phyloP scores from a whole-genome alignment of 2,113 vertebrate genomes.

The Rhombomys opimus region DNA sequence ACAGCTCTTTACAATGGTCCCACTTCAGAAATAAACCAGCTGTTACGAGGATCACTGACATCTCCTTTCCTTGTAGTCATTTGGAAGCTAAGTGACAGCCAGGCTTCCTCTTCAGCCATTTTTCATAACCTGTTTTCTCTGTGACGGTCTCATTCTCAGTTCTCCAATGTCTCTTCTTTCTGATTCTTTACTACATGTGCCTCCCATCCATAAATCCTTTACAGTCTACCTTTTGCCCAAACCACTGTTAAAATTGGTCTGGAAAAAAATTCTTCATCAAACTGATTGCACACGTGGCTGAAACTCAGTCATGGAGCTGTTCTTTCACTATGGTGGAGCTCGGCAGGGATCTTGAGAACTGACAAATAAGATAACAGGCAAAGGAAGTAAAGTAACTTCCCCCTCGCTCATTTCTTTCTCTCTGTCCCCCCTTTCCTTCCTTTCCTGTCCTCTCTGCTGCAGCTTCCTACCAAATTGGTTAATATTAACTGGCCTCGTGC shows the following conservation, averaged over 20 bases:
- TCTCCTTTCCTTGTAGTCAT: background rate
- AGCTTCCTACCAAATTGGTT: background rate
- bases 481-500: background rate
- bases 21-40: background rate
- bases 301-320: background rate
- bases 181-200: background rate
- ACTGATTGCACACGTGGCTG: background rate
- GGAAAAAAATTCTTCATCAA: background rate
- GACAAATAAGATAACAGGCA: background rate
- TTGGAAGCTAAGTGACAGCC: background rate
- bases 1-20: background rate
- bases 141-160: background rate
- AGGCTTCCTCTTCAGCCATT: background rate
- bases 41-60: background rate
- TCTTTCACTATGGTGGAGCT: background rate
- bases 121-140: background rate
- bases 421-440: too few relatives aligned
- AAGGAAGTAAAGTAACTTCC: background rate
- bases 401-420: background rate
- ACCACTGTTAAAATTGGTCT: background rate
- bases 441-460: background rate
- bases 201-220: background rate
- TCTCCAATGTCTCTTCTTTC: background rate
- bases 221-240: background rate
- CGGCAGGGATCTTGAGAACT: background rate